Percentiles rank a stretch among this genome's conserved stretches.
Evolutionary conservation across 2,888 invertebrate genomes (phyloP).

Genomic region (Rhagonycha lutea): DNA sequence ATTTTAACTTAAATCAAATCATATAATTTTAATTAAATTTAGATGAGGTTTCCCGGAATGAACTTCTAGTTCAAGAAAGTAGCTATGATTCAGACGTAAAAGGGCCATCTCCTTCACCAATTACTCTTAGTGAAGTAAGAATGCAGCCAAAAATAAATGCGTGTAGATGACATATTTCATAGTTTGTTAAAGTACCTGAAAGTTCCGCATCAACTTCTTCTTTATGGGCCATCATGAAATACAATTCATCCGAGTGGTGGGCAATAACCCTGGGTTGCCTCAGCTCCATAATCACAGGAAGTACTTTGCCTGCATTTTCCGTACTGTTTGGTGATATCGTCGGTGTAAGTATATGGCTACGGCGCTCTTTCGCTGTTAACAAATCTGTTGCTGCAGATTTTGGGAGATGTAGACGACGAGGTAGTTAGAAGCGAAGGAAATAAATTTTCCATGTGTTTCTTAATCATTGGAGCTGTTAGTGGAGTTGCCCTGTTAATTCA

Average conservation of each 20-base stretch:
- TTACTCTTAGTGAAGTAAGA: too few species aligned
- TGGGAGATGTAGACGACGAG: constrained; percentile 56
- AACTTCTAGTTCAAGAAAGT: neutral
- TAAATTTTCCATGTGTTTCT: constrained; percentile 66
- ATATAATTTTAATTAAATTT: neutral
- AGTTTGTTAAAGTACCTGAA: too few species aligned
- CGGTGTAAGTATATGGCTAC: constrained; percentile 56
- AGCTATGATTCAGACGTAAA: neutral
- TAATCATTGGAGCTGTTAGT: constrained; percentile 66
- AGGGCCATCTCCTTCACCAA: neutral
- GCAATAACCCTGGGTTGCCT: constrained; percentile 66
- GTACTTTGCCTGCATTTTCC: constrained; percentile 72
- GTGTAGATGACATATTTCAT: too few species aligned
- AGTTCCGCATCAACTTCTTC: neutral
- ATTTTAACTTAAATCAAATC: too few species aligned
- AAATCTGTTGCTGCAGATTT: constrained; percentile 48
- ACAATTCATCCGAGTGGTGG: constrained; percentile 73
- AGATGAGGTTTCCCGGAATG: too few species aligned
- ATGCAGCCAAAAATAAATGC: too few species aligned
- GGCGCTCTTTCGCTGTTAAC: neutral
- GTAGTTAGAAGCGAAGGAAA: constrained; percentile 63
- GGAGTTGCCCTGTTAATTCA: constrained; percentile 69
- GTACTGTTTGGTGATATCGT: constrained; percentile 73
- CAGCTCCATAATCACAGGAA: constrained; percentile 67
- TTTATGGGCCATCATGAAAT: constrained; percentile 57